Base-by-base conservation (phyloP, 2,113 vertebrate species). In the Acanthisitta chloris region DNA sequence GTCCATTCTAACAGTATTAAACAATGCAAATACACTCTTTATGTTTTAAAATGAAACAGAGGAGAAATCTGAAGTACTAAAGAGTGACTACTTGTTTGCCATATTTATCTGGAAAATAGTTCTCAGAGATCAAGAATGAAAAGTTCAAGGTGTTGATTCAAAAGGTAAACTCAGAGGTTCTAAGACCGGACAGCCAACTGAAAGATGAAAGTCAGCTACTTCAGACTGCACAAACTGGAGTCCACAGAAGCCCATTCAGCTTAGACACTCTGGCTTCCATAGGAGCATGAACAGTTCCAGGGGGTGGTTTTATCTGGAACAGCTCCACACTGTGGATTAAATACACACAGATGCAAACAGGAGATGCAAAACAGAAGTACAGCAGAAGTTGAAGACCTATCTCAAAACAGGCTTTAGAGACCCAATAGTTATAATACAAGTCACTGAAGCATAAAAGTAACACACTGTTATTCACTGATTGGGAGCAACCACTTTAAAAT, bases 311-410 rank as follows among this genome's bases (percentile, higher is more conserved):
- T 73, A 46, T 16, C 83, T 81, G 42, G 16, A 93, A 88, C 49
- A 90, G 88, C 58, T 90, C 70, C 88, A 90, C 66, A 34, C 62
- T 66, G 62, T 61, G 89, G 86, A 86, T 66, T 70, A 85, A 80
- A 90, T 26, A 65, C 51, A 74, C 20, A 80, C 4, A 76, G 62
- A 72, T 7, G 20, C n/a, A n/a, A 90, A 86, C 24, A 80, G 34
- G 24, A 78, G 34, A 66, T 21, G 55, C 64, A 71, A 76, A 92
- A 49, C 70, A 86, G 33, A 72, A 76, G 36, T 6, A 2, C 70
- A 82, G 66, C 58, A 48, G 23, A 71, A 74, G 40, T 12, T 0
- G 0, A 61, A 66, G 31, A 77, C 3, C 1, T 15, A 58, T 14
- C 61, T 86, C 78, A 65, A 36, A 28, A 36, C 0, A 58, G 66